Base-by-base conservation (phyloP, 2,113 vertebrate genomes). In the Brevimyrus niger region DNA sequence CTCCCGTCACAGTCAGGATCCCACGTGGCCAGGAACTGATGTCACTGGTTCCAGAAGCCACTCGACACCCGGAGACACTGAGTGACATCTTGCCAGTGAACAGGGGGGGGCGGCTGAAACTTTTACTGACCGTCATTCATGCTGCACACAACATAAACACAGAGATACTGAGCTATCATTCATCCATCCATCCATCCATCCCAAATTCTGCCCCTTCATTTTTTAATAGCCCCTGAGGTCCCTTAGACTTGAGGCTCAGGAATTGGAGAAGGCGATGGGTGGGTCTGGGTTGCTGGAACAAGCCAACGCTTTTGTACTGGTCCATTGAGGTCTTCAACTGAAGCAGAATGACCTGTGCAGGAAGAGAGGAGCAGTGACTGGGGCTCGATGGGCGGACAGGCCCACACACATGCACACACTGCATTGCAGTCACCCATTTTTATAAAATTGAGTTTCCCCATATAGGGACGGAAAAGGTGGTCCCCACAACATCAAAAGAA, bases 281-380 rank as follows among this genome's bases (percentile, higher is more conserved):
- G 31, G 84, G 31, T 42, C 58, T 13, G 44, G 61, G 44, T n/a
- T 69, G 83, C 7, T 38, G 1, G 13, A n/a, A 69, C 21, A 35
- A 50, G 61, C 31, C 85, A 4, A 38, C 13, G 35, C 21, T 44
- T 44, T 83, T 55, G 69, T 27, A 7, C 69, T 55, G 47, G 61
- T 31, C 69, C 65, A 80, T 19, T 90, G 89, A 87, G 83, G 38
- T 47, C n/a, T 69, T 48, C 42, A n/a, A 48, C 42, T 58, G 76
- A 47, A 53, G 44, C 61, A 44, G 48, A 31, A 55, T 50, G 88
- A 69, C 23, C 89, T 65, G 53, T 31, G 50, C 6, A 21, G 7
- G 31, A 42, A 76, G 27, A 31, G 47, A 35, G 65, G 46, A 48
- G n/a, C n/a, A 58, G 35, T 31, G 61, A 51, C 38, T 53, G 10